These are phyloP conservation scores for Dasyprocta punctata DNA, from an alignment of 2,113 vertebrate species.

Conservation along the genomic window DNA sequence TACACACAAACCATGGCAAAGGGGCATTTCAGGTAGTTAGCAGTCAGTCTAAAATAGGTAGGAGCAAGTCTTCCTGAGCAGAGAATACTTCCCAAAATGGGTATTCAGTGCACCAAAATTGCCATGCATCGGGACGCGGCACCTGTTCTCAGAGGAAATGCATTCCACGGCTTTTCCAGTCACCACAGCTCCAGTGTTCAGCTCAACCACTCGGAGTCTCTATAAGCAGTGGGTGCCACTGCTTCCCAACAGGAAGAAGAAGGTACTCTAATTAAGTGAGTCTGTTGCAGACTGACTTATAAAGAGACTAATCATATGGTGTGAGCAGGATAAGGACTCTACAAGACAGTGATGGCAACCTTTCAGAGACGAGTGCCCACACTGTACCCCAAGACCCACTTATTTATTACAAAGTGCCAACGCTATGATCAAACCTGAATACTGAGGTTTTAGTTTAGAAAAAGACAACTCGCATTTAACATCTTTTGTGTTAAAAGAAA, in stretches of 20 bases:
- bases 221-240: neutral
- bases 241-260: neutral
- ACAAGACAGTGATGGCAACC: neutral
- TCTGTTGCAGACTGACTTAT: neutral
- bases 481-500: neutral
- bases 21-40: neutral
- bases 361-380: neutral
- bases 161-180: accelerated
- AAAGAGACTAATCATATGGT: neutral
- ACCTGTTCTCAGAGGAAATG: accelerated
- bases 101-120: neutral
- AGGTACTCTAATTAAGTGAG: neutral
- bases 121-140: neutral
- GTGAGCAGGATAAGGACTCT: neutral
- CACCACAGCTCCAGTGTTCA: neutral
- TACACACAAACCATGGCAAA: neutral
- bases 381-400: neutral
- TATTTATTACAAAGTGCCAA: neutral
- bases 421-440: neutral
- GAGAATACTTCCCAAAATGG: neutral
- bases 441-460: neutral
- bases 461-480: neutral
- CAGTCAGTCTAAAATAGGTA: neutral
- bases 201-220: neutral
- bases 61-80: neutral